These are phyloP conservation scores for Pomacea canaliculata DNA, from an alignment of 2,888 invertebrate species.

Conservation along the genomic window DNA sequence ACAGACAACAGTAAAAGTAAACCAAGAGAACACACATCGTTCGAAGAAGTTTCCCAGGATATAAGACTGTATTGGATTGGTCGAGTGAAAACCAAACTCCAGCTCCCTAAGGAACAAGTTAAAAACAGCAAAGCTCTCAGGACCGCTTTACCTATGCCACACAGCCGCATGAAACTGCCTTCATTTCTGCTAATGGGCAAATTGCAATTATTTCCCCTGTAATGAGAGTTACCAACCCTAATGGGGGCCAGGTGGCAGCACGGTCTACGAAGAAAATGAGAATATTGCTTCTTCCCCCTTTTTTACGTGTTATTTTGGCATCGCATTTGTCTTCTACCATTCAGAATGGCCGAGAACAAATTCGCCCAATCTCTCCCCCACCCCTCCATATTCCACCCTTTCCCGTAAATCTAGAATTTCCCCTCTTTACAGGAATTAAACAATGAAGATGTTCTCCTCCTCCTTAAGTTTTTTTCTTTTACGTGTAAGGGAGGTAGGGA, in stretches of 20 bases:
- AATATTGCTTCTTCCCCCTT: not conserved
- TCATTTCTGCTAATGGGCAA: constrained; percentile 32
- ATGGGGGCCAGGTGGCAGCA: constrained; percentile 34
- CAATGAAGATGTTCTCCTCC: too few species aligned
- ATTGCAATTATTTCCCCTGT: constrained; percentile 36
- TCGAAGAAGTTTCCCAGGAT: too few species aligned
- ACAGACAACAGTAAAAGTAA: too few species aligned
- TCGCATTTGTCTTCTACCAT: constrained; percentile 4
- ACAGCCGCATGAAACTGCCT: constrained; percentile 21
- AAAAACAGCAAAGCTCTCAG: not conserved
- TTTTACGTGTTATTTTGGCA: constrained; percentile 1
- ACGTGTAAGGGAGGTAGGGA: not conserved
- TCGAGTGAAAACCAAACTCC: too few species aligned
- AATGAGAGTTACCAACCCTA: constrained; percentile 26
- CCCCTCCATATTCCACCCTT: not conserved
- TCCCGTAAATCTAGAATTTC: too few species aligned
- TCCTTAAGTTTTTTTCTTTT: not conserved
- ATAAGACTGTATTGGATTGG: too few species aligned
- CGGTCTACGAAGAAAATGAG: constrained; percentile 1
- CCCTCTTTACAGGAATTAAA: too few species aligned
- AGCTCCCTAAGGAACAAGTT: too few species aligned
- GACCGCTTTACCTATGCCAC: constrained; percentile 9
- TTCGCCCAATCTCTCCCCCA: not conserved
- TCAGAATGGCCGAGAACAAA: not conserved
- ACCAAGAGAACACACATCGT: too few species aligned